Percentiles rank a stretch among this genome's conserved stretches.
phyloP scores from a whole-genome alignment of 1,140 invertebrate species.

The Zaprionus davidi region DNA sequence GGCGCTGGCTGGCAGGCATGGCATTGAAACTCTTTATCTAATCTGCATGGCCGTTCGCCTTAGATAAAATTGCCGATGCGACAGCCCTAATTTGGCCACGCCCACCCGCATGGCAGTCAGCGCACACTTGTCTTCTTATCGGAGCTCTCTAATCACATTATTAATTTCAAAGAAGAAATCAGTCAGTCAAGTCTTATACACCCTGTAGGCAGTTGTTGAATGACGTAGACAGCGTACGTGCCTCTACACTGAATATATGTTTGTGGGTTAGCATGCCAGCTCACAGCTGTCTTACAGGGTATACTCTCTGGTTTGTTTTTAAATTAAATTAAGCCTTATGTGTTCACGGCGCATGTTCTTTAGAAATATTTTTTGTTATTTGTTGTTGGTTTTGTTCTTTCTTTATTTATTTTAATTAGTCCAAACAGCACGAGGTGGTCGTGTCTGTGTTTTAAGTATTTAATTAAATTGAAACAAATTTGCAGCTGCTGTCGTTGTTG shows the following conservation, averaged over 20 bases:
- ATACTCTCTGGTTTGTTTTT: not conserved
- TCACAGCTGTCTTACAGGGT: not conserved
- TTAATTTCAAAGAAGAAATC: not conserved
- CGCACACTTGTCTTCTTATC: constrained; percentile 5
- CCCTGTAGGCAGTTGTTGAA: not conserved
- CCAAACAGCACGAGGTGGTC: constrained; percentile 41
- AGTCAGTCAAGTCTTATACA: not conserved
- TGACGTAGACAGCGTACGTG: too few relatives aligned
- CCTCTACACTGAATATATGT: too few relatives aligned
- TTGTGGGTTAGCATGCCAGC: not conserved
- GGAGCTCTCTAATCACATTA: not conserved
- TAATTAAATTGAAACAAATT: constrained; percentile 76
- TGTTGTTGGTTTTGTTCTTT: constrained; percentile 14
- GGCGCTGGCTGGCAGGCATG: not conserved
- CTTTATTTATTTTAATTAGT: constrained; percentile 61
- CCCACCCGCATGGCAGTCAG: not conserved
- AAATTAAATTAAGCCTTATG: constrained; percentile 4
- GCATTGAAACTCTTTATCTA: constrained; percentile 3
- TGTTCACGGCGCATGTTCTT: constrained; percentile 22
- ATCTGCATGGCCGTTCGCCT: constrained; percentile 1
- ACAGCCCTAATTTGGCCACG: not conserved
- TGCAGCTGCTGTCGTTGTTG: constrained; percentile 36
- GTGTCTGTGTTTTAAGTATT: constrained; percentile 65
- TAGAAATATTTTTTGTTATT: constrained; percentile 51
- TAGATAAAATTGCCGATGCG: constrained; percentile 1